phyloP scores from a whole-genome alignment of 2,797 vertebrate species.

The Neopelma chrysocephalum region DNA sequence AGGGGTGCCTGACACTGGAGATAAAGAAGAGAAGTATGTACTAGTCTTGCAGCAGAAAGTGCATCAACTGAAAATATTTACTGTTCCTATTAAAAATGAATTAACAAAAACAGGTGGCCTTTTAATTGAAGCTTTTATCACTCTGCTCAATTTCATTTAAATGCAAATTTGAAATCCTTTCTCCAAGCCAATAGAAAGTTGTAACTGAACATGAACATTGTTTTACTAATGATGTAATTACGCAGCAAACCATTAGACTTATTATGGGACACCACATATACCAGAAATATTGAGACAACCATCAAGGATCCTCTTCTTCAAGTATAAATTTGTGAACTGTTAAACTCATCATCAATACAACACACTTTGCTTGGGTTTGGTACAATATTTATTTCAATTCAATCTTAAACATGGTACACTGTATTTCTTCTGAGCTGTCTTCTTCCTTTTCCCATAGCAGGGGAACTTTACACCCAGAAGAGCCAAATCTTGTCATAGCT shows the following conservation, averaged over 20 bases:
- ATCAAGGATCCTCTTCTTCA: background rate
- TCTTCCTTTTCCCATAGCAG: background rate
- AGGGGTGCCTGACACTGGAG: conserved; percentile 55
- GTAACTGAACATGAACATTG: conserved; percentile 43
- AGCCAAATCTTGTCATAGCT: background rate
- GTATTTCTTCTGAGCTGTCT: background rate
- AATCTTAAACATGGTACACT: background rate
- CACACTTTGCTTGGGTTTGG: background rate
- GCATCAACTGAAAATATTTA: conserved; percentile 74
- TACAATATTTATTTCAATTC: background rate
- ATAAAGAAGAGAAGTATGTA: conserved; percentile 62
- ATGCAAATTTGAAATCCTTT: conserved; percentile 77
- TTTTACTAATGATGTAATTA: conserved; percentile 59
- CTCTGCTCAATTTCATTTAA: conserved; percentile 73
- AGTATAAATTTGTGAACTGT: background rate
- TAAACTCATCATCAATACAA: background rate
- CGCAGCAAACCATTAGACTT: conserved; percentile 8
- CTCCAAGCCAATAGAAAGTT: conserved; percentile 73
- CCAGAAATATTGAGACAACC: background rate
- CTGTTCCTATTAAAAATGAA: conserved; percentile 78
- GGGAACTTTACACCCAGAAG: background rate
- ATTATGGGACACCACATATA: conserved; percentile 1
- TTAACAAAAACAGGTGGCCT: conserved; percentile 73
- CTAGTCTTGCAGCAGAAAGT: conserved; percentile 43
- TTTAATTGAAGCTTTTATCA: conserved; percentile 79